A percentile compares a stretch with the other conserved stretches of the same genome.
Evolutionary conservation across 2,888 invertebrate genomes (phyloP).

Genomic region (Heliconius charithonia): DNA sequence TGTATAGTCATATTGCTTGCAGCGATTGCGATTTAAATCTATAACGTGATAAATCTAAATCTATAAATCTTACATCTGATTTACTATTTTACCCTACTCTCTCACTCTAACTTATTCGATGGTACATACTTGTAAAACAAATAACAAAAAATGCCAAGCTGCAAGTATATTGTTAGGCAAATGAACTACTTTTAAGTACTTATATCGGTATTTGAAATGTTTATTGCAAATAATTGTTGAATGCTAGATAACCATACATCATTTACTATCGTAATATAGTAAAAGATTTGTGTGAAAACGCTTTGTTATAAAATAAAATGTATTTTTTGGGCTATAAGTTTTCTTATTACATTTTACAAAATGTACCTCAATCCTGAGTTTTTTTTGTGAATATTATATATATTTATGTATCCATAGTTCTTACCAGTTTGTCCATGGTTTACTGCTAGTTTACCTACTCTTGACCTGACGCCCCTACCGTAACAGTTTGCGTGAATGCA

Average conservation of each 20-base stretch:
- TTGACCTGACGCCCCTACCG: too few species aligned
- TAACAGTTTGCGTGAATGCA: too few species aligned
- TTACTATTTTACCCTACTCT: background rate
- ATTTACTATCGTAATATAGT: slow-evolving; percentile 25
- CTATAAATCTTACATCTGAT: background rate
- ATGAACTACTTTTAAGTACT: background rate
- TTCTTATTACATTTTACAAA: slow-evolving; percentile 56
- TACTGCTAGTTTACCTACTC: too few species aligned
- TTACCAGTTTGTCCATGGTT: too few species aligned
- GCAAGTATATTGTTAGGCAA: background rate
- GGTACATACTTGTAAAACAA: background rate
- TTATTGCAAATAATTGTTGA: slow-evolving; percentile 43
- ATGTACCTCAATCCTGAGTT: too few species aligned
- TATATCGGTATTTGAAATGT: slow-evolving; percentile 29
- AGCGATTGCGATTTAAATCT: background rate
- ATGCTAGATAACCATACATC: slow-evolving; percentile 31
- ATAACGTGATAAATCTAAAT: background rate
- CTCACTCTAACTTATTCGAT: background rate
- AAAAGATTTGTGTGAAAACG: slow-evolving; percentile 51
- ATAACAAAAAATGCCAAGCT: background rate
- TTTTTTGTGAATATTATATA: too few species aligned
- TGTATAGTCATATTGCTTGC: too few species aligned
- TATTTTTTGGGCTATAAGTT: slow-evolving; percentile 70
- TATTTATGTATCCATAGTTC: too few species aligned
- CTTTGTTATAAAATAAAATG: slow-evolving; percentile 77